Evolutionary conservation across 2,797 vertebrate species (phyloP).

Genomic region (Benthosema pterotum): DNA sequence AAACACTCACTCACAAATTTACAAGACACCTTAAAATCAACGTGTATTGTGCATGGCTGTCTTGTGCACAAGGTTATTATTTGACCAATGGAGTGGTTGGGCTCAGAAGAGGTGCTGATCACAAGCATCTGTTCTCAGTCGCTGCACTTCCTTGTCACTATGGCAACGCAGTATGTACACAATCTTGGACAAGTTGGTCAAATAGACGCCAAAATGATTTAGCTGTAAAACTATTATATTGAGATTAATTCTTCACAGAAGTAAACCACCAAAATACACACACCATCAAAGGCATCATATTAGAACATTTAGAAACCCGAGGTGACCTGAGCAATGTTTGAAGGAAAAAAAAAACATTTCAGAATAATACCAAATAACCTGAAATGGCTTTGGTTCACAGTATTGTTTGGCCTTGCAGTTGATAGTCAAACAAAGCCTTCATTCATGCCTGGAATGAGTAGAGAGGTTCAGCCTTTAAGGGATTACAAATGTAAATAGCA

Average conservation of each 20-base stretch:
- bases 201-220: conserved; percentile 26
- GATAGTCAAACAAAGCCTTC: conserved; percentile 50
- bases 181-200: conserved; percentile 37
- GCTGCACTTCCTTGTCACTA: conserved; percentile 56
- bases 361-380: conserved; percentile 15
- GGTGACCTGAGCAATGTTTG: not conserved
- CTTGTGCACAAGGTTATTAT: conserved; percentile 50
- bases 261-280: not conserved
- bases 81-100: conserved; percentile 31
- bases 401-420: conserved; percentile 16
- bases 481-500: conserved; percentile 59
- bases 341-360: conserved; percentile 7
- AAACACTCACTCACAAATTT: conserved; percentile 15
- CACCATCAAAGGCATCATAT: not conserved
- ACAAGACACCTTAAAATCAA: conserved; percentile 27
- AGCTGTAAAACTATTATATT: conserved; percentile 7
- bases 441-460: conserved; percentile 42
- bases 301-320: conserved; percentile 12
- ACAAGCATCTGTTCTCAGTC: conserved; percentile 62
- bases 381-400: not conserved
- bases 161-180: conserved; percentile 61
- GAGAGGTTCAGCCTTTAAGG: conserved; percentile 36
- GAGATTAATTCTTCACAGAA: conserved; percentile 3
- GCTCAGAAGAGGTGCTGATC: conserved; percentile 50
- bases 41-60: conserved; percentile 32